phyloP scores from a whole-genome alignment of 2,113 vertebrate genomes.

The Mesoclemmys tuberculata region DNA sequence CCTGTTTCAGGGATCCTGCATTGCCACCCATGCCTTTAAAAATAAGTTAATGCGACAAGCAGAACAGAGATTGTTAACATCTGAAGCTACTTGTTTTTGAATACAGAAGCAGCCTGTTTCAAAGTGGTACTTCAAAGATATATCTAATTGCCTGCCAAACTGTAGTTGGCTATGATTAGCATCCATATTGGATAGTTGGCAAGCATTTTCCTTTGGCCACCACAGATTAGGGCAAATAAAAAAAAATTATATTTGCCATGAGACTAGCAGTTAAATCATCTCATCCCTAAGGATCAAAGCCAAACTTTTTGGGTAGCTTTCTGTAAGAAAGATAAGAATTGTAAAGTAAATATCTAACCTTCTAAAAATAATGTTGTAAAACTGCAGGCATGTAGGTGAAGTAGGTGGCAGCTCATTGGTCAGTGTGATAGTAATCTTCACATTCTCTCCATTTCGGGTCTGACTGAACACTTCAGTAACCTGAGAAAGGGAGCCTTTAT shows the following conservation, averaged over 20 bases:
- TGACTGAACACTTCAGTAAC: slow-evolving; percentile 87
- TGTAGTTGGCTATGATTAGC: accelerated
- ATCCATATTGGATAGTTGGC: accelerated
- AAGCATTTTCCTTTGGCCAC: not conserved
- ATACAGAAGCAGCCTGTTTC: not conserved
- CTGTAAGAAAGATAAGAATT: not conserved
- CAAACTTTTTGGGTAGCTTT: not conserved
- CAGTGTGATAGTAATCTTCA: slow-evolving; percentile 88
- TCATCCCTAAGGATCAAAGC: not conserved
- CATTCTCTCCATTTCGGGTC: slow-evolving; percentile 86
- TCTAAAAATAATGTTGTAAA: slow-evolving; percentile 95
- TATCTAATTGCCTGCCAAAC: not conserved
- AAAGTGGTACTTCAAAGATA: not conserved
- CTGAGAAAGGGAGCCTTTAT: slow-evolving; percentile 66
- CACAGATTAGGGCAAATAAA: not conserved
- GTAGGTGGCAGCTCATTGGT: slow-evolving; percentile 92
- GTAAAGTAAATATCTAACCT: slow-evolving; percentile 76
- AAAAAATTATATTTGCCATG: not conserved
- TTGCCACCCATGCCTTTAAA: not conserved
- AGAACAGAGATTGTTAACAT: not conserved
- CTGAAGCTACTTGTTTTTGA: not conserved
- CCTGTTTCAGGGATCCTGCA: not conserved
- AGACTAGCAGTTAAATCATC: not conserved
- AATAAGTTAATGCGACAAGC: not conserved
- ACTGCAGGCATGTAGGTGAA: slow-evolving; percentile 93